Evolutionary conservation across 2,113 vertebrate species (phyloP).

Genomic region (Tyrannus savana): DNA sequence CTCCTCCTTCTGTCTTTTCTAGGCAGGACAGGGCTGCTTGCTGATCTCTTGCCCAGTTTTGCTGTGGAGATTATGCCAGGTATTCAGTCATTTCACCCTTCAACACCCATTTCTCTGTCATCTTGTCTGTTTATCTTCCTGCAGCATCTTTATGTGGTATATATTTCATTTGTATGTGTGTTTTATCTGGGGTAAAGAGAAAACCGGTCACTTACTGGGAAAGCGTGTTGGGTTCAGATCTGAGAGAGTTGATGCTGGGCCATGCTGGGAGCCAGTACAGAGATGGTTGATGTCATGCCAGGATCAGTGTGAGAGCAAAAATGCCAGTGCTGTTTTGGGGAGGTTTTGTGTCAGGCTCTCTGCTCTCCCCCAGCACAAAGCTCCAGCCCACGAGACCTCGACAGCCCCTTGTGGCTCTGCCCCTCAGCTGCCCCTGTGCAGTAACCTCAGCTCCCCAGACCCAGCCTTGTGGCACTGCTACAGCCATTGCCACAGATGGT

Average conservation of each 20-base stretch:
- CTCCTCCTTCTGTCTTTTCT: conserved; percentile 83
- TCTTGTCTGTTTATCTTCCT: conserved; percentile 50
- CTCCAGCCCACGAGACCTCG: neutral
- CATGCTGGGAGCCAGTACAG: neutral
- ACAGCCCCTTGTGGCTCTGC: neutral
- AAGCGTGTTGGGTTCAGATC: neutral
- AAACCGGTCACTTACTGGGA: neutral
- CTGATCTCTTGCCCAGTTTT: conserved; percentile 98
- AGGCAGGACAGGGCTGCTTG: conserved; percentile 97
- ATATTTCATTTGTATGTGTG: neutral
- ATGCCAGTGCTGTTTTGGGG: neutral
- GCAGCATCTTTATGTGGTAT: conserved; percentile 39
- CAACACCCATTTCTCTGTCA: conserved; percentile 44
- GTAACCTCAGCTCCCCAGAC: neutral
- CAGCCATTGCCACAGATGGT: neutral
- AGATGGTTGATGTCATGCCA: neutral
- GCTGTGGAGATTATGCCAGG: conserved; percentile 99
- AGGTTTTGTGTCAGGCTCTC: neutral
- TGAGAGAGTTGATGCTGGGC: neutral
- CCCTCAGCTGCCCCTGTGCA: neutral
- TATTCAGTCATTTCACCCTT: conserved; percentile 80
- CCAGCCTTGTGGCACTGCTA: neutral
- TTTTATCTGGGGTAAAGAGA: neutral
- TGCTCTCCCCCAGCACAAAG: neutral
- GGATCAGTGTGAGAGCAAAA: neutral